A percentile compares a stretch with the other conserved stretches of the same genome.
phyloP scores from a whole-genome alignment of 2,113 vertebrate species.

The Puntigrus tetrazona region DNA sequence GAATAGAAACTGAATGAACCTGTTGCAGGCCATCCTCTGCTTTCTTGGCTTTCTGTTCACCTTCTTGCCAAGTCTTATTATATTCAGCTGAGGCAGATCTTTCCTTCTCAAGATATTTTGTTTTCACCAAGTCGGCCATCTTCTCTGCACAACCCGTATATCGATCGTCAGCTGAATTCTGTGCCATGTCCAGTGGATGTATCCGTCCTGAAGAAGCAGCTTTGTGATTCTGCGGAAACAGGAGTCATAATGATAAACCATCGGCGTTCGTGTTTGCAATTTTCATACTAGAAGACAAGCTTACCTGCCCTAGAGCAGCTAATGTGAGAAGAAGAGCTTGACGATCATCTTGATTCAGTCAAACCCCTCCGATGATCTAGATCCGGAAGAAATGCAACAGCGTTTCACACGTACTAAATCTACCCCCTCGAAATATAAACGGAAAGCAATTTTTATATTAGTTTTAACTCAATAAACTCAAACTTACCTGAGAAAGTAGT shows the following conservation, averaged over 20 bases:
- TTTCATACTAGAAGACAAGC: neutral
- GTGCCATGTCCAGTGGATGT: neutral
- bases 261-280: neutral
- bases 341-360: neutral
- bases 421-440: too few relatives aligned
- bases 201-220: neutral
- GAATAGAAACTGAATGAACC: neutral
- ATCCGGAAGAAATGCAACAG: too few relatives aligned
- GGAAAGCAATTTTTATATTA: too few relatives aligned
- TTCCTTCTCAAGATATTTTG: neutral
- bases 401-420: too few relatives aligned
- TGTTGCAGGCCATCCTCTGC: neutral
- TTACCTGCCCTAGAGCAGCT: neutral
- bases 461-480: too few relatives aligned
- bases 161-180: neutral
- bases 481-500: too few relatives aligned
- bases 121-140: neutral
- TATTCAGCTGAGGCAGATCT: neutral
- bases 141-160: neutral
- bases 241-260: neutral
- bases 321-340: neutral
- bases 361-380: neutral
- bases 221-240: neutral
- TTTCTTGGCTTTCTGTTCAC: neutral
- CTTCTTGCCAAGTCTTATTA: neutral